Conservation (phyloP, 2,113 vertebrate species). For the Halcyon senegalensis region DNA sequence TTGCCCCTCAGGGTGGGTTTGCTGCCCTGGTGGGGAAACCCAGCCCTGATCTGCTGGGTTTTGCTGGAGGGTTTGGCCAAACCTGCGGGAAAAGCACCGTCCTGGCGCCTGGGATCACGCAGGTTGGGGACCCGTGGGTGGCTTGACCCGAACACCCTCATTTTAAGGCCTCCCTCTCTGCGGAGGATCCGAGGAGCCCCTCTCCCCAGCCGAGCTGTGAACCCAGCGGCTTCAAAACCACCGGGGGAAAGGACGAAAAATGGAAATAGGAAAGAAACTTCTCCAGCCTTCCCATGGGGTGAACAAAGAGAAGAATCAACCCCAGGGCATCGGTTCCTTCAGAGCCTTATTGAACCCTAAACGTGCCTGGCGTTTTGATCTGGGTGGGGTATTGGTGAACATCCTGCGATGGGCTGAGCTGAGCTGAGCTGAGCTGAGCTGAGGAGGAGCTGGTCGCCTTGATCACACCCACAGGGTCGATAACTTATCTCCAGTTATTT, state of each 20-base stretch:
- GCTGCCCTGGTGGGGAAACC: not conserved
- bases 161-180: not conserved
- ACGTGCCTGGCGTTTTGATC: not conserved
- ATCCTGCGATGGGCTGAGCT: not conserved
- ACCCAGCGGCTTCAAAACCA: not conserved
- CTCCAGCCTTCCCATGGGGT: not conserved
- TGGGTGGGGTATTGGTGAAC: not conserved
- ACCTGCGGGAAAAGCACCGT: not conserved
- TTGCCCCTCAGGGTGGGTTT: rapidly evolving
- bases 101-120: not conserved
- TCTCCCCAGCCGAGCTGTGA: not conserved
- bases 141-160: not conserved
- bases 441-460: not conserved
- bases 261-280: not conserved
- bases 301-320: not conserved
- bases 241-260: not conserved
- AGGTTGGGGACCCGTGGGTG: not conserved
- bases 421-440: too few species aligned
- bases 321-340: not conserved
- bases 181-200: not conserved
- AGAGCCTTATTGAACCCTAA: not conserved
- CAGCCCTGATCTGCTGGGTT: not conserved
- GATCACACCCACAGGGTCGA: not conserved
- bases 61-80: not conserved
- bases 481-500: not conserved